phyloP scores from a whole-genome alignment of 2,888 invertebrate species.

The Fragum sueziense region DNA sequence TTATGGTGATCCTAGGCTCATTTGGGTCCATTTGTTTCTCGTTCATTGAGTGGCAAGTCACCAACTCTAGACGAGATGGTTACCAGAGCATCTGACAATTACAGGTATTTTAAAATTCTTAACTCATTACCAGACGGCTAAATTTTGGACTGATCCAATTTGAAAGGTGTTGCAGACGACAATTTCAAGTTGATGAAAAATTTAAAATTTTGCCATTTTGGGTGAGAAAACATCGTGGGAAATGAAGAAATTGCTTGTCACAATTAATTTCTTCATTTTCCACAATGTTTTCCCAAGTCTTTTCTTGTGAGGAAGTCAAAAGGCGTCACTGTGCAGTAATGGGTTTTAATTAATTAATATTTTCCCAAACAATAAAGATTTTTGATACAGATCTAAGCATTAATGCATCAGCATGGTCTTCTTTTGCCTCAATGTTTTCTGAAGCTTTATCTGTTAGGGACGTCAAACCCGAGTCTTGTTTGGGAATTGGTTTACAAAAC shows the following conservation, averaged over 20 bases:
- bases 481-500: background rate
- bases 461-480: background rate
- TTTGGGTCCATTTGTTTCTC: constrained; percentile 76
- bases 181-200: too few species aligned
- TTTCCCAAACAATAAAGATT: background rate
- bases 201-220: too few species aligned
- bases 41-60: constrained; percentile 76
- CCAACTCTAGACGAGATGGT: constrained; percentile 60
- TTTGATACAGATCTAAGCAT: background rate
- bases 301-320: too few species aligned
- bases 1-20: constrained; percentile 77
- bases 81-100: constrained; percentile 69
- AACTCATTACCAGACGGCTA: too few species aligned
- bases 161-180: too few species aligned
- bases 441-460: too few species aligned
- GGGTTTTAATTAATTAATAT: background rate
- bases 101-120: constrained; percentile 26
- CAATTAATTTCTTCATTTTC: too few species aligned
- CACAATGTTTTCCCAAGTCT: too few species aligned
- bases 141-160: too few species aligned
- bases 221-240: too few species aligned
- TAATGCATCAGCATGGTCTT: background rate
- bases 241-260: too few species aligned
- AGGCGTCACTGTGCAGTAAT: too few species aligned
- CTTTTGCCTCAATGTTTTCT: background rate